Percentiles rank a stretch among this genome's conserved stretches.
These are phyloP conservation scores for Menidia menidia DNA, from an alignment of 2,797 vertebrate species.

Conservation along the genomic window DNA sequence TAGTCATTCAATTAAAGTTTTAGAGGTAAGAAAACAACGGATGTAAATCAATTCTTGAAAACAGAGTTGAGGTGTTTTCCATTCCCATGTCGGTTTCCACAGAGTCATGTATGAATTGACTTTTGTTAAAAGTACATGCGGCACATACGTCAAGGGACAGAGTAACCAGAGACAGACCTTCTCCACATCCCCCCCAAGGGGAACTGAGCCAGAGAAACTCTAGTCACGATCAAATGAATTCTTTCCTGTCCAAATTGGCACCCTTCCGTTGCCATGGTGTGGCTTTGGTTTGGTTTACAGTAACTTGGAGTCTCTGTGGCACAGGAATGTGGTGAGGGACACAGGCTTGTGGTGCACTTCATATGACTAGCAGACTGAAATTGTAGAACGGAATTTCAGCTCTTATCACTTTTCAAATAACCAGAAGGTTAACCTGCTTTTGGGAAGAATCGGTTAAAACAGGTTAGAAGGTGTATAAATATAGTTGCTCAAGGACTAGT, in stretches of 20 bases:
- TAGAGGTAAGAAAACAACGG: background rate
- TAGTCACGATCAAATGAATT: constrained; percentile 81
- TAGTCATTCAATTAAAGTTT: constrained; percentile 3
- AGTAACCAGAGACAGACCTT: constrained; percentile 73
- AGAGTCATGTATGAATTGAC: constrained; percentile 71
- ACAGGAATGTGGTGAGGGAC: constrained; percentile 71
- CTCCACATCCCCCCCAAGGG: constrained; percentile 72
- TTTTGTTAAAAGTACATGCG: constrained; percentile 80
- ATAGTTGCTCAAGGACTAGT: background rate
- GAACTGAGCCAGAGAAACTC: constrained; percentile 72
- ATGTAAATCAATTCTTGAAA: constrained; percentile 12
- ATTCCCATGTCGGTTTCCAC: constrained; percentile 42
- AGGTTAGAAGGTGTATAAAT: constrained; percentile 40
- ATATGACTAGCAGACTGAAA: constrained; percentile 67
- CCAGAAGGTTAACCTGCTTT: constrained; percentile 48
- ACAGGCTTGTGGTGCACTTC: constrained; percentile 61
- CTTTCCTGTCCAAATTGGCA: constrained; percentile 81
- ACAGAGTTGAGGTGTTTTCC: constrained; percentile 38
- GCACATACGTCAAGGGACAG: constrained; percentile 64
- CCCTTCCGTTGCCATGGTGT: constrained; percentile 75
- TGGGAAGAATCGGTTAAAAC: constrained; percentile 51
- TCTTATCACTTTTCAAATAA: constrained; percentile 54
- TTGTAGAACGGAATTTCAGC: constrained; percentile 60
- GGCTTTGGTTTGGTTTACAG: constrained; percentile 76
- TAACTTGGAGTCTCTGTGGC: constrained; percentile 79